Evolutionary conservation across 1,140 invertebrate genomes (phyloP).

Genomic region (Lutraria rhynchaena): DNA sequence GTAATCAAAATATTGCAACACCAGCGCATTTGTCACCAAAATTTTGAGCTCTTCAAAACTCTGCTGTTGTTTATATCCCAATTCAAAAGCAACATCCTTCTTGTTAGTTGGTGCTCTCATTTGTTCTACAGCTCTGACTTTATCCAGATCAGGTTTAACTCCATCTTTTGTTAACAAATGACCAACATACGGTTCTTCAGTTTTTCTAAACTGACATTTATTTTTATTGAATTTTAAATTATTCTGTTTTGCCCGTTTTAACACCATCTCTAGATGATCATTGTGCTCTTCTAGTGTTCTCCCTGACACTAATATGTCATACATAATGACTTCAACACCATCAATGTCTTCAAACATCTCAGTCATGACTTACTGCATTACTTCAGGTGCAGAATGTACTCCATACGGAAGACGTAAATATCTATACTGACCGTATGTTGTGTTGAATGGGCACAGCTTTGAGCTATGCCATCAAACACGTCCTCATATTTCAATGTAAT

Average conservation of each 20-base stretch:
- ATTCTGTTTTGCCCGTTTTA: constrained; percentile 50
- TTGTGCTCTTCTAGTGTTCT: constrained; percentile 65
- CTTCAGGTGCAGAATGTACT: constrained; percentile 62
- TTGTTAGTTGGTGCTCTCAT: constrained; percentile 70
- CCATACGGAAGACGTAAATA: constrained; percentile 76
- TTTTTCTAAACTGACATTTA: constrained; percentile 62
- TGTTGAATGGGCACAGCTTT: constrained; percentile 62
- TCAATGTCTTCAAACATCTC: constrained; percentile 75
- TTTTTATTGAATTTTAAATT: constrained; percentile 52
- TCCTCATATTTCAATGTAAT: neutral
- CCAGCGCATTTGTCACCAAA: constrained; percentile 20
- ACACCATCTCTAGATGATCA: constrained; percentile 50
- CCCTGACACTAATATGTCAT: constrained; percentile 80
- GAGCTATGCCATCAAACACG: constrained; percentile 48
- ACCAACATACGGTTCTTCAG: constrained; percentile 66
- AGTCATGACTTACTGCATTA: constrained; percentile 77
- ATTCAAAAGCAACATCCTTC: neutral
- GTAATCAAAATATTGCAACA: constrained; percentile 55
- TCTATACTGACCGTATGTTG: constrained; percentile 62
- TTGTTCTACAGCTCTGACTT: constrained; percentile 74
- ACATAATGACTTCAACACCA: constrained; percentile 77
- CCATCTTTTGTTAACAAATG: no score
- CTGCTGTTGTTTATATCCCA: neutral
- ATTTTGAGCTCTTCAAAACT: constrained; percentile 51
- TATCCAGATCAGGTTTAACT: no score